Base-by-base conservation (phyloP, 2,113 vertebrate species). In the Percopsis transmontana region DNA sequence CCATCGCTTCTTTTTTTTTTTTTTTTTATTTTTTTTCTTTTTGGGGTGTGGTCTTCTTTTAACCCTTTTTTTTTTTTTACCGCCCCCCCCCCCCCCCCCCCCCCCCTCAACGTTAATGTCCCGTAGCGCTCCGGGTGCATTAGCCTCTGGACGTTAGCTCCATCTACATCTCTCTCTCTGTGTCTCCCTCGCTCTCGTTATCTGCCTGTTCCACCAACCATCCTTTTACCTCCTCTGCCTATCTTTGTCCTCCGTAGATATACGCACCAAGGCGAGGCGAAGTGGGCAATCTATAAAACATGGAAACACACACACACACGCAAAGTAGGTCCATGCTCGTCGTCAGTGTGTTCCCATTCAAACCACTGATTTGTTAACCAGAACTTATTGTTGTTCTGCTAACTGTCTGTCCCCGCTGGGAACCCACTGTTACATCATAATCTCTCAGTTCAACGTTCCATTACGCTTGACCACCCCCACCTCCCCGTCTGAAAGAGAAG, bases 61-160 rank as follows among this genome's bases (percentile, higher is more conserved):
- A n/a, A n/a, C n/a, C n/a, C n/a, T n/a, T n/a, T n/a, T n/a, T n/a
- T n/a, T n/a, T n/a, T n/a, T n/a, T n/a, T n/a, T n/a, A n/a, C n/a
- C n/a, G n/a, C n/a, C n/a, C n/a, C n/a, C n/a, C n/a, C n/a, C n/a
- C n/a, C n/a, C n/a, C n/a, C n/a, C n/a, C 78, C 76, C 16, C 10
- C 45, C 74, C 39, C 62, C 12, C 50, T 5, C 76, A 71, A 84
- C 13, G 24, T 66, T 91, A 84, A 88, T 83, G 77, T 83, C 81
- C 76, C 77, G 44, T 16, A 72, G 78, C 72, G 39, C 82, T 88
- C 83, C 81, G 83, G 82, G 66, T 79, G 83, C 79, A 87, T 90
- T 87, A 84, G 76, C 72, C 69, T 69, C 54, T 72, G 62, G 70
- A 80, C 81, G 59, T 59, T 67, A 39, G 70, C 42, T 74, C 66